Evolutionary conservation across 2,113 vertebrate species (phyloP).

Genomic region (Tympanuchus pallidicinctus): DNA sequence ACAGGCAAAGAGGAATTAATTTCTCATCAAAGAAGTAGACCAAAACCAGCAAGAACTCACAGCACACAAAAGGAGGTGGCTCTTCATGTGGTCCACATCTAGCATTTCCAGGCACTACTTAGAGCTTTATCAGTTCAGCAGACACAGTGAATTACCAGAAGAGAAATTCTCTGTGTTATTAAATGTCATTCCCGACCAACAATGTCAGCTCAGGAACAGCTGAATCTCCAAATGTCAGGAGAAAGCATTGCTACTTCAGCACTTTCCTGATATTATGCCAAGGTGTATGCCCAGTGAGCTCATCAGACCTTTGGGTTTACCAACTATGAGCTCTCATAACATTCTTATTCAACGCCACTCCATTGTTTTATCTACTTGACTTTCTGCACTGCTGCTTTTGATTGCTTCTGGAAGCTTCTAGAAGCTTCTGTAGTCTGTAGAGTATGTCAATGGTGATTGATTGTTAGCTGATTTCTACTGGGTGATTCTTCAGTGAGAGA

Average conservation of each 20-base stretch:
- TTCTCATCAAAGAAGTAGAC: neutral
- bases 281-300: neutral
- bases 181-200: neutral
- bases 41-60: constrained; percentile 3
- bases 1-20: constrained; percentile 39
- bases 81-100: neutral
- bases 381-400: neutral
- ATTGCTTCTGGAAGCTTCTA: neutral
- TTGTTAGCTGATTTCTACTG: neutral
- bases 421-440: neutral
- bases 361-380: rapidly evolving
- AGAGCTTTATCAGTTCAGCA: neutral
- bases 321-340: rapidly evolving
- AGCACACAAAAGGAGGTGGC: neutral
- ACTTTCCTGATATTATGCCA: rapidly evolving
- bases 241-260: neutral
- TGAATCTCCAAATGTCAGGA: neutral
- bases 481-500: neutral
- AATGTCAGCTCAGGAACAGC: neutral
- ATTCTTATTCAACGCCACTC: neutral
- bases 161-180: neutral
- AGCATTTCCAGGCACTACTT: neutral
- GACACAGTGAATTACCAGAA: neutral
- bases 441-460: neutral
- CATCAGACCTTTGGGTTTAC: neutral